Evolutionary conservation across 2,888 invertebrate species (phyloP).

Genomic region (Agrilus biguttatus): DNA sequence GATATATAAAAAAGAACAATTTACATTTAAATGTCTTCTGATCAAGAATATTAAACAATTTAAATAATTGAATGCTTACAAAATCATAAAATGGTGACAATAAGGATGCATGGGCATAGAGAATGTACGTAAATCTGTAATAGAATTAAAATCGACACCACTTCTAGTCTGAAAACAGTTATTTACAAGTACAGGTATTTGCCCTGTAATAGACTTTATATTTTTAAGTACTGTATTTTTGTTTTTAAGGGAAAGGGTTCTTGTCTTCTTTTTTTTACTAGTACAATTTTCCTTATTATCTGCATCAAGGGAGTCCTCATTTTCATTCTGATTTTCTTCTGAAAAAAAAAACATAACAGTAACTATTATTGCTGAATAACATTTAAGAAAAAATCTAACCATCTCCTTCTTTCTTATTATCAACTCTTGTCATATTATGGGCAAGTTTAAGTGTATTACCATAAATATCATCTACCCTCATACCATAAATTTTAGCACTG

Average conservation of each 20-base stretch:
- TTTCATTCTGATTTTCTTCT: constrained; percentile 14
- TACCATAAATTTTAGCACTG: constrained; percentile 75
- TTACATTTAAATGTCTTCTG: too few species aligned
- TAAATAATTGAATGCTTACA: constrained; percentile 12
- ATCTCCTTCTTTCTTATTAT: constrained; percentile 3
- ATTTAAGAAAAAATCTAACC: neutral
- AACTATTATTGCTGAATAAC: too few species aligned
- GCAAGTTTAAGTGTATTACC: constrained; percentile 67
- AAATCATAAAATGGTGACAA: constrained; percentile 14
- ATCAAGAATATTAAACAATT: neutral
- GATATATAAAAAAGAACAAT: neutral
- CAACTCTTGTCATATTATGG: constrained; percentile 38
- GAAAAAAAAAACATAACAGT: constrained; percentile 5
- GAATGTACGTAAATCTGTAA: constrained; percentile 20
- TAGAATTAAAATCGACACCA: constrained; percentile 16
- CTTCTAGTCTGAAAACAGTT: constrained; percentile 18
- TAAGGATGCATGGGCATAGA: constrained; percentile 13
- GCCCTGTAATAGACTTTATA: constrained; percentile 12
- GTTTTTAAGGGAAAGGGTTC: constrained; percentile 10
- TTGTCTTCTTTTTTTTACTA: constrained; percentile 14
- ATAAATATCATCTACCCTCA: constrained; percentile 75
- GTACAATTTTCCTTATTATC: constrained; percentile 9
- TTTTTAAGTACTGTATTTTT: constrained; percentile 17
- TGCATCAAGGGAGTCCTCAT: constrained; percentile 11
- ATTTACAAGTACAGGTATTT: constrained; percentile 18